Evolutionary conservation across 1,140 invertebrate species (phyloP).

Genomic region (Calephelis nemesis): DNA sequence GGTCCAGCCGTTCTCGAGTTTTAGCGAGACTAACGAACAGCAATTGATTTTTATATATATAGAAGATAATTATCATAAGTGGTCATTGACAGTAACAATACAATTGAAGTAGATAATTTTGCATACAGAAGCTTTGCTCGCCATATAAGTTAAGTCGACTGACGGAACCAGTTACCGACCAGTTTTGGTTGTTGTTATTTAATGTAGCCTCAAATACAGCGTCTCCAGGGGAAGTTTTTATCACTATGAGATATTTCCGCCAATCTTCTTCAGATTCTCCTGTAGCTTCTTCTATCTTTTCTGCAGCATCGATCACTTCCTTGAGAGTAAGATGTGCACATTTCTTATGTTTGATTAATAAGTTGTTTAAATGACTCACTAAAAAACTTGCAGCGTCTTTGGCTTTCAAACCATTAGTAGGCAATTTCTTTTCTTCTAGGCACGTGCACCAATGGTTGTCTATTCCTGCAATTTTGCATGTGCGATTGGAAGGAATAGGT

Average conservation of each 20-base stretch:
- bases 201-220: constrained; percentile 89
- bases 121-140: constrained; percentile 87
- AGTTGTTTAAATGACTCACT: constrained; percentile 82
- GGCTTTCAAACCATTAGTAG: constrained; percentile 71
- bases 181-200: constrained; percentile 59
- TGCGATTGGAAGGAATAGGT: constrained; percentile 84
- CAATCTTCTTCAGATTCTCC: constrained; percentile 57
- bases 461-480: constrained; percentile 87
- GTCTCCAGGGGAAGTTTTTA: constrained; percentile 84
- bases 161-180: constrained; percentile 82
- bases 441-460: constrained; percentile 92
- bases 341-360: constrained; percentile 80
- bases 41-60: too few relatives aligned
- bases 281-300: constrained; percentile 61
- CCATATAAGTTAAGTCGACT: constrained; percentile 92
- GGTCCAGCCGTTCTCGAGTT: too few relatives aligned
- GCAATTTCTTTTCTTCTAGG: constrained; percentile 79
- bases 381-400: constrained; percentile 79
- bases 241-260: constrained; percentile 82
- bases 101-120: constrained; percentile 86
- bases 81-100: constrained; percentile 85
- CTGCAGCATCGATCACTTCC: constrained; percentile 79
- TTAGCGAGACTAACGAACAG: too few relatives aligned
- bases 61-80: too few relatives aligned
- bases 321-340: constrained; percentile 81